Conservation (phyloP, 2,113 vertebrate species). For the Anthoscopus minutus region DNA sequence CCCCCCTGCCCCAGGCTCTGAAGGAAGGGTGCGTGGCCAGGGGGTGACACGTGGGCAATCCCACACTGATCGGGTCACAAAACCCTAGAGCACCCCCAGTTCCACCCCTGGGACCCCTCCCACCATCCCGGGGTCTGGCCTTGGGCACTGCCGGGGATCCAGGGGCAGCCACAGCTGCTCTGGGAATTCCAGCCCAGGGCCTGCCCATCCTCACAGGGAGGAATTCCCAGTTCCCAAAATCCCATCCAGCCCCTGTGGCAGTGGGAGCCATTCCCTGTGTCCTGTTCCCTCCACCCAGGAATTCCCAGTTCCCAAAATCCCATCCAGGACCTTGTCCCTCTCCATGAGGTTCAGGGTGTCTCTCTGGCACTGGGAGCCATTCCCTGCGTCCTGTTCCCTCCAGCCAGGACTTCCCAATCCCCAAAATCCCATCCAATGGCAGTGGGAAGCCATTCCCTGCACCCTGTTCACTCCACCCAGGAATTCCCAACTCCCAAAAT, state of each 20-base stretch:
- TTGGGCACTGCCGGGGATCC: background rate
- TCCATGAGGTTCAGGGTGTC: too few relatives aligned
- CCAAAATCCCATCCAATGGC: too few relatives aligned
- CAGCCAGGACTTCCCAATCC: too few relatives aligned
- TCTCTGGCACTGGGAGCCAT: too few relatives aligned
- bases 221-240: background rate
- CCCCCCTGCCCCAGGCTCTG: background rate
- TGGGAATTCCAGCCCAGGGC: background rate
- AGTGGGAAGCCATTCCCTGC: too few relatives aligned
- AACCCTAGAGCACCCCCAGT: rapidly evolving
- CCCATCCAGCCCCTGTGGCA: too few relatives aligned
- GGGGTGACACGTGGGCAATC: rapidly evolving
- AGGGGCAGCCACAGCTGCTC: background rate
- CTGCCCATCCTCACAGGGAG: rapidly evolving
- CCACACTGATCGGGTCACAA: rapidly evolving
- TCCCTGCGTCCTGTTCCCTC: too few relatives aligned
- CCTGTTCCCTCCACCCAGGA: background rate
- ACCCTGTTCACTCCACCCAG: too few relatives aligned
- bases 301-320: background rate
- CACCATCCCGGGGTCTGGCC: rapidly evolving
- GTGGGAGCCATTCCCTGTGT: background rate
- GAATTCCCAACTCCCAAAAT: too few relatives aligned
- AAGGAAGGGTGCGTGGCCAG: conserved; percentile 72
- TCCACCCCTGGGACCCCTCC: background rate
- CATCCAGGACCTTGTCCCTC: too few relatives aligned